Evolutionary conservation across 2,888 invertebrate species (phyloP).

Genomic region (Lypha dubia): DNA sequence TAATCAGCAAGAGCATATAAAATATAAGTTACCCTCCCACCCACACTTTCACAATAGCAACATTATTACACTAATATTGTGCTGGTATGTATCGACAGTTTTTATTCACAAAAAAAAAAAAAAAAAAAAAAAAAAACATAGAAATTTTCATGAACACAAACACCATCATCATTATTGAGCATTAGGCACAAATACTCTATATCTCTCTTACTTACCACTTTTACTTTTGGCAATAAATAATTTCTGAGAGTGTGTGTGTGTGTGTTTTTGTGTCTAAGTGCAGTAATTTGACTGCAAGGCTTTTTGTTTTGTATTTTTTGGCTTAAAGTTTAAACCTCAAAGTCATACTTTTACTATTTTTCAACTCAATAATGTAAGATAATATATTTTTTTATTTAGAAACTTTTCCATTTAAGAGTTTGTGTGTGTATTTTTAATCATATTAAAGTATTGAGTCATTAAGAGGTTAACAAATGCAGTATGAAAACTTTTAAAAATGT

Average conservation of each 20-base stretch:
- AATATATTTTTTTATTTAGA: background rate
- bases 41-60: background rate
- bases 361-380: constrained; percentile 7
- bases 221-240: background rate
- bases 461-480: no score
- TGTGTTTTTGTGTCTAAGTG: no score
- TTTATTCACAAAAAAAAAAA: constrained; percentile 11
- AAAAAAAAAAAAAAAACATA: no score
- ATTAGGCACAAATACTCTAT: background rate
- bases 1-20: constrained; percentile 28
- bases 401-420: background rate
- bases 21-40: constrained; percentile 17
- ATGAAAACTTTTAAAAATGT: no score
- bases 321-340: background rate
- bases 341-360: constrained; percentile 26
- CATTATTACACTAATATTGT: constrained; percentile 14
- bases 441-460: no score
- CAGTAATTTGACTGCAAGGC: constrained; percentile 33
- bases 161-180: constrained; percentile 2
- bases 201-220: background rate
- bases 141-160: constrained; percentile 32
- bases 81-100: constrained; percentile 14
- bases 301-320: constrained; percentile 16
- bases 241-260: background rate
- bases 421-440: no score